Conservation (phyloP, 2,888 invertebrate genomes). For the Melipona bicolor region DNA sequence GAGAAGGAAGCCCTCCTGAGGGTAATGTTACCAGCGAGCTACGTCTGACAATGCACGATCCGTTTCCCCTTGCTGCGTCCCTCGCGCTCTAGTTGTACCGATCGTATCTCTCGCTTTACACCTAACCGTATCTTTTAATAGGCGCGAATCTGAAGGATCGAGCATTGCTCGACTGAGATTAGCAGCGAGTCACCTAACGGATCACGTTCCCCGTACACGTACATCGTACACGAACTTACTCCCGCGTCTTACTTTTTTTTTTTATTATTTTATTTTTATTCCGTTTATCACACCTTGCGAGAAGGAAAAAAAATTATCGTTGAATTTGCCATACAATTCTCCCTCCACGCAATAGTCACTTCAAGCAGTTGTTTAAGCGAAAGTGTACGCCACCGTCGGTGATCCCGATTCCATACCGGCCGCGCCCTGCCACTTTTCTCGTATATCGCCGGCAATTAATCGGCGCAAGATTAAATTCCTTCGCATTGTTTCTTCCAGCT, state of each 20-base stretch:
- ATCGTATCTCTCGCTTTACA: slow-evolving; percentile 22
- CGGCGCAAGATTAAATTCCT: slow-evolving; percentile 43
- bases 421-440: slow-evolving; percentile 38
- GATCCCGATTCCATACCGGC: slow-evolving; percentile 16
- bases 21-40: neutral
- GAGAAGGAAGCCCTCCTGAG: neutral
- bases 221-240: neutral
- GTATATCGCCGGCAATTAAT: slow-evolving; percentile 47
- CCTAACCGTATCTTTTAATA: slow-evolving; percentile 16
- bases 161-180: slow-evolving; percentile 1
- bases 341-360: too few species aligned
- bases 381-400: too few species aligned
- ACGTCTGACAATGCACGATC: slow-evolving; percentile 22
- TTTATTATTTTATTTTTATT: too few species aligned
- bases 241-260: neutral
- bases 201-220: slow-evolving; percentile 2
- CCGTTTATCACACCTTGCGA: too few species aligned
- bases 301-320: too few species aligned
- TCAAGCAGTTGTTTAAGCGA: too few species aligned
- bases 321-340: too few species aligned
- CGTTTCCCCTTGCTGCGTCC: slow-evolving; percentile 6
- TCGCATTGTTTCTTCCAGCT: slow-evolving; percentile 38
- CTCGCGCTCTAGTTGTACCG: neutral
- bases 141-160: slow-evolving; percentile 10
- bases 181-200: slow-evolving; percentile 16